These are phyloP conservation scores for Rana temporaria DNA, from an alignment of 2,113 vertebrate species.

Conservation along the genomic window DNA sequence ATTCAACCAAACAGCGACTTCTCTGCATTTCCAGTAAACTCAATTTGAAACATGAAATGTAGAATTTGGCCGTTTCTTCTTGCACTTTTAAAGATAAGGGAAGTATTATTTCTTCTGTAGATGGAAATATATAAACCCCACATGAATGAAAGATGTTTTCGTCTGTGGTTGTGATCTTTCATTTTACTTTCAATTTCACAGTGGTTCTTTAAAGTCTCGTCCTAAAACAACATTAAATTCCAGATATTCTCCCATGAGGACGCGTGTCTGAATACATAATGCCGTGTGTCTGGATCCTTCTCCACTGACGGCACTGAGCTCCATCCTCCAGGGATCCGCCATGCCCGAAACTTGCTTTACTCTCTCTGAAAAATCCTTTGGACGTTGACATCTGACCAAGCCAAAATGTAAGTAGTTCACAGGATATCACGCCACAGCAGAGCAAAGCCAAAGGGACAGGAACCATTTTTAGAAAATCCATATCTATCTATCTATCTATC, in stretches of 20 bases:
- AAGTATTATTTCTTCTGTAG: no score
- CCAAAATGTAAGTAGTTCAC: conserved; percentile 67
- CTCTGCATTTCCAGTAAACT: no score
- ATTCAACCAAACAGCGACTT: no score
- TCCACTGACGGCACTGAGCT: conserved; percentile 68
- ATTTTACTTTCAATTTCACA: no score
- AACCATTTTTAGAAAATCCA: no score
- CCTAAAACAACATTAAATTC: conserved; percentile 39
- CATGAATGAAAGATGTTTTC: no score
- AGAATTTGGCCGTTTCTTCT: no score
- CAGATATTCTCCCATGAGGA: conserved; percentile 60
- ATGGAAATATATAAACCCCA: no score
- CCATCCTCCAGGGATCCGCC: conserved; percentile 69
- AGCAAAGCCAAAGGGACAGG: conserved; percentile 59
- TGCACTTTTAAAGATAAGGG: no score
- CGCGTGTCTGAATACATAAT: conserved; percentile 64
- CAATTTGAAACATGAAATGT: no score
- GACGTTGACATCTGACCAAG: conserved; percentile 70
- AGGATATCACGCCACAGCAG: conserved; percentile 68
- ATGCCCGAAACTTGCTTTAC: conserved; percentile 66
- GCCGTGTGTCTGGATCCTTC: conserved; percentile 67
- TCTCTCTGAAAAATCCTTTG: conserved; percentile 51
- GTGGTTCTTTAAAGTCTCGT: not conserved
- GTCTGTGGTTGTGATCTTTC: no score
- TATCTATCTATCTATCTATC: no score